These are phyloP conservation scores for Cerastis rubricosa DNA, from an alignment of 2,888 invertebrate species.

Conservation along the genomic window DNA sequence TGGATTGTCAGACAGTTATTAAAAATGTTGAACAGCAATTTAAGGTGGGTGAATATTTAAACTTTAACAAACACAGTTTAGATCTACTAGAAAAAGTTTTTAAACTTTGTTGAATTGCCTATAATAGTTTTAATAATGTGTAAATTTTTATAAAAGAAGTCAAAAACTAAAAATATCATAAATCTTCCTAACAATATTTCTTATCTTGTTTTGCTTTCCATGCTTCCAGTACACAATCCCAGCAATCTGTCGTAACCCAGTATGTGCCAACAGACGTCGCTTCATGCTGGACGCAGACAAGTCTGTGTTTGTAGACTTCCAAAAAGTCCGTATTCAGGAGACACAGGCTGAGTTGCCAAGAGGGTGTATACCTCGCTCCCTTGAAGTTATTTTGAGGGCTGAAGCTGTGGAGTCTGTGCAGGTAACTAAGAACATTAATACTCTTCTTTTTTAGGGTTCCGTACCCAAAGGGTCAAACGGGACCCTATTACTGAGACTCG, in stretches of 20 bases:
- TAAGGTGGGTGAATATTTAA: conserved; percentile 92
- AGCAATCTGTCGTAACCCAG: conserved; percentile 98
- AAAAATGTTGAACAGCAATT: conserved; percentile 99
- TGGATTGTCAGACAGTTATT: conserved; percentile 98
- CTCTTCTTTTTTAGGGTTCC: too few relatives aligned
- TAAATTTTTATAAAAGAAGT: neutral
- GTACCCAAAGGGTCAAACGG: too few relatives aligned
- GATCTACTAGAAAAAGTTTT: neutral
- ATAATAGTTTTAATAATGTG: neutral
- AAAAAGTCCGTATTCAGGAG: conserved; percentile 99
- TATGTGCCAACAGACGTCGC: conserved; percentile 97
- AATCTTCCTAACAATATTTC: neutral
- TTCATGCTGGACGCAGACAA: conserved; percentile 98
- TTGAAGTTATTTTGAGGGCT: conserved; percentile 98
- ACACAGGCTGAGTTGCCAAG: conserved; percentile 99
- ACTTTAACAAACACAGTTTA: neutral
- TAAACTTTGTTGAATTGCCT: neutral
- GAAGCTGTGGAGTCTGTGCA: conserved; percentile 99
- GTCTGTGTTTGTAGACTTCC: conserved; percentile 99
- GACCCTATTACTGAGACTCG: too few relatives aligned
- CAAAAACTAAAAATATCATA: neutral
- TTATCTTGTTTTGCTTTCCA: neutral
- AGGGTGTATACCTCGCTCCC: conserved; percentile 98
- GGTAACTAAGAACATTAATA: conserved; percentile 74
- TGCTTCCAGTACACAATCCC: conserved; percentile 95